Percentiles rank a stretch among this genome's conserved stretches.
Evolutionary conservation across 2,797 vertebrate genomes (phyloP).

Genomic region (Leuciscus waleckii): DNA sequence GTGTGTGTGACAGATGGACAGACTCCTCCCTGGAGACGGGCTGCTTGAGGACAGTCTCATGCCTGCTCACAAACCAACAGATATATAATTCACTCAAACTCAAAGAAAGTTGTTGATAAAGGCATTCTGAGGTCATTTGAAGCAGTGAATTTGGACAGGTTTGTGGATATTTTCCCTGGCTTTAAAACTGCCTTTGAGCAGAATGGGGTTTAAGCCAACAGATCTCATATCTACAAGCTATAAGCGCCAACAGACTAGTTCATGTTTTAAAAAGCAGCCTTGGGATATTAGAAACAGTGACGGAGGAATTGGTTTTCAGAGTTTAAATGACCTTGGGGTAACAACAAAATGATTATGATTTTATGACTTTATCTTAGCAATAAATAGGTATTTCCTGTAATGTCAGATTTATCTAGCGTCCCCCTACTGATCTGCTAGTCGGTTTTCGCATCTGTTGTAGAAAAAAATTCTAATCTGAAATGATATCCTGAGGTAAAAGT

Average conservation of each 20-base stretch:
- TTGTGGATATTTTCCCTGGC: constrained; percentile 18
- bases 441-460: constrained; percentile 61
- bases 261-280: constrained; percentile 11
- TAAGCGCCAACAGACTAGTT: constrained; percentile 18
- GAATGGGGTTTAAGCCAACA: constrained; percentile 32
- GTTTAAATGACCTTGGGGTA: constrained; percentile 37
- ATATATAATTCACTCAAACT: constrained; percentile 27
- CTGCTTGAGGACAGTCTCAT: constrained; percentile 20
- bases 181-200: constrained; percentile 10
- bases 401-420: constrained; percentile 51
- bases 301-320: constrained; percentile 35
- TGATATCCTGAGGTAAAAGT: constrained; percentile 11
- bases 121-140: constrained; percentile 11
- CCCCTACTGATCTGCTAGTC: constrained; percentile 49
- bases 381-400: constrained; percentile 50
- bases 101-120: constrained; percentile 27
- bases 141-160: not conserved
- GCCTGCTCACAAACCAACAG: constrained; percentile 13
- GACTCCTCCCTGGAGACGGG: not conserved
- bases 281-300: constrained; percentile 19
- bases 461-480: constrained; percentile 62
- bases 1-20: constrained; percentile 25
- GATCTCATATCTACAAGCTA: constrained; percentile 28
- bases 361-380: constrained; percentile 37
- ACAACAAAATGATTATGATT: constrained; percentile 46